phyloP scores from a whole-genome alignment of 2,797 vertebrate species.

The Astyanax mexicanus region DNA sequence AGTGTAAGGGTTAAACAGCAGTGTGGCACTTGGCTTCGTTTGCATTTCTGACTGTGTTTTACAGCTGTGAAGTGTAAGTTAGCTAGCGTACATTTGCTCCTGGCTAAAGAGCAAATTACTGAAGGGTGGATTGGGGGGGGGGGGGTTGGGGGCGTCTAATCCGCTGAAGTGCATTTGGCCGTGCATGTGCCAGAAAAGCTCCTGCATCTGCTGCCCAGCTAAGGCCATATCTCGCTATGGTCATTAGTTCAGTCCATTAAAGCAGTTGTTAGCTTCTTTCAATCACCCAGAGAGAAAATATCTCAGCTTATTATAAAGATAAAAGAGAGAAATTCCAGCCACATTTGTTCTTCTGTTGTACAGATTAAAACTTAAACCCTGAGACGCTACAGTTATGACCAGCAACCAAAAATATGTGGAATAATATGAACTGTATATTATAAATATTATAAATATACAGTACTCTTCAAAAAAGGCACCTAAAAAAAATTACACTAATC shows the following conservation, averaged over 20 bases:
- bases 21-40: too few relatives aligned
- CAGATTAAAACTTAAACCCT: too few relatives aligned
- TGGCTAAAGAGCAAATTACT: slow-evolving; percentile 26
- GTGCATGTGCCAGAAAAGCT: slow-evolving; percentile 59
- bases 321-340: not conserved
- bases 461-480: too few relatives aligned
- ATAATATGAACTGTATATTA: too few relatives aligned
- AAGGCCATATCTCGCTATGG: slow-evolving; percentile 57
- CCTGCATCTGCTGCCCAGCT: slow-evolving; percentile 70
- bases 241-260: slow-evolving; percentile 54
- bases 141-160: slow-evolving; percentile 43
- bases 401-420: too few relatives aligned
- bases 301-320: slow-evolving; percentile 26
- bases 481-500: too few relatives aligned
- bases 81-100: not conserved
- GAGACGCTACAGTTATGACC: too few relatives aligned
- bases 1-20: too few relatives aligned
- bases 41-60: not conserved
- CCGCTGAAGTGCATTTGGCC: slow-evolving; percentile 59
- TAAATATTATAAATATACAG: too few relatives aligned
- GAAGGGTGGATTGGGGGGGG: too few relatives aligned
- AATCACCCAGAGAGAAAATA: slow-evolving; percentile 69
- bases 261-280: slow-evolving; percentile 67
- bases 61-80: not conserved
- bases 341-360: too few relatives aligned